Percentiles rank a stretch among this genome's conserved stretches.
Conservation (phyloP, 2,888 invertebrate species). For the Lamellibrachia satsuma region DNA sequence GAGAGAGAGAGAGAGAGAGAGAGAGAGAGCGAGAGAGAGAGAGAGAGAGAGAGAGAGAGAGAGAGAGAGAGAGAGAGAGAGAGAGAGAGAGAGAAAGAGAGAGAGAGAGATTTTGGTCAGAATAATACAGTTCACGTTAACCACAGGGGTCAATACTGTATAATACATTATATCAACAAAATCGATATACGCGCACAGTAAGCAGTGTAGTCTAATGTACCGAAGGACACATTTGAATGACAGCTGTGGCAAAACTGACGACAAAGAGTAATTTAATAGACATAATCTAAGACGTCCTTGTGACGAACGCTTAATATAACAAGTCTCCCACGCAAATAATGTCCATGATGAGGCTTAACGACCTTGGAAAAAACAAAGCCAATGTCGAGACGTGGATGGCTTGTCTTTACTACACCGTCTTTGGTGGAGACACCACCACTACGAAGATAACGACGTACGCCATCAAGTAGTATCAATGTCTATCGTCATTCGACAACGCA, state of each 20-base stretch:
- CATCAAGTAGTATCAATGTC: not conserved
- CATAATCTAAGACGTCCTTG: not conserved
- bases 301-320: not conserved
- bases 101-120: too few relatives aligned
- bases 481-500: not conserved
- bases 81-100: too few relatives aligned
- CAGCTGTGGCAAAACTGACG: not conserved
- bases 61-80: not conserved
- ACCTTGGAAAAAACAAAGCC: not conserved
- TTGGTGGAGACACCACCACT: not conserved
- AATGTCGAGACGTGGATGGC: not conserved
- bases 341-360: not conserved
- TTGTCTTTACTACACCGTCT: not conserved
- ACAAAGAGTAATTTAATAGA: not conserved
- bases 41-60: not conserved
- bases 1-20: not conserved
- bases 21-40: not conserved
- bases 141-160: not conserved
- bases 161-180: not conserved
- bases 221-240: not conserved
- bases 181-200: not conserved
- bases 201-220: not conserved
- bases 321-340: not conserved
- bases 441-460: not conserved
- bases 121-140: too few relatives aligned